Evolutionary conservation across 1,140 invertebrate genomes (phyloP), one percentile per base, ranked within the genome.

Genomic region (Samia ricini): DNA sequence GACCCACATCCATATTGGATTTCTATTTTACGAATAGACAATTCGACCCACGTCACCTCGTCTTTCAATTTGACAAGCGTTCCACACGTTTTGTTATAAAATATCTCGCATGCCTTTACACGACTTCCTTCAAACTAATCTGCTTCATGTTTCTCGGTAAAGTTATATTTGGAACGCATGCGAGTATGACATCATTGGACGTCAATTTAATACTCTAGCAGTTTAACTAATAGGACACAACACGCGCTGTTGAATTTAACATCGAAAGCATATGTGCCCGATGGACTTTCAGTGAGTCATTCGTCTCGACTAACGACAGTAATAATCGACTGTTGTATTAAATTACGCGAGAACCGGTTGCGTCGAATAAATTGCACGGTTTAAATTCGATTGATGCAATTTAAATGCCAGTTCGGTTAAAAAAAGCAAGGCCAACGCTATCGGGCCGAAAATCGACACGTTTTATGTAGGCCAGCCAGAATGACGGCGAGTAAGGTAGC

Each of bases 401-500:
- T 85, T 83, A 87, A 89, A 85, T 87, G 83, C 74, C 79, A 85
- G 73, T 78, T 76, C 67, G 62, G 76, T 85, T 85, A 78, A 82
- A 84, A n/a, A 76, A 81, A 71, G 74, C 83, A 89, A 89, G 85
- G 87, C 79, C 79, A 82, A 66, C 77, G 75, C 69, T 89, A 88
- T 87, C 85, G 74, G 79, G 77, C 79, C 77, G 58, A 85, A 89
- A 88, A 89, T 89, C 85, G 77, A 84, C 85, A 83, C 77, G 82
- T 84, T 84, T 79, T 84, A 86, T 86, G 77, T 84, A 81, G 79
- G 85, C 76, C 85, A 85, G 72, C 48, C 59, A 52, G 61, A 55
- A 24, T 20, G 66, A 68, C 72, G 74, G 71, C 74, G 72, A 70
- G 75, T 74, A 70, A 69, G 71, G 75, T 74, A 84, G 72, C 66